These are phyloP conservation scores for Lutjanus erythropterus DNA, from an alignment of 2,113 vertebrate species.

Conservation along the genomic window DNA sequence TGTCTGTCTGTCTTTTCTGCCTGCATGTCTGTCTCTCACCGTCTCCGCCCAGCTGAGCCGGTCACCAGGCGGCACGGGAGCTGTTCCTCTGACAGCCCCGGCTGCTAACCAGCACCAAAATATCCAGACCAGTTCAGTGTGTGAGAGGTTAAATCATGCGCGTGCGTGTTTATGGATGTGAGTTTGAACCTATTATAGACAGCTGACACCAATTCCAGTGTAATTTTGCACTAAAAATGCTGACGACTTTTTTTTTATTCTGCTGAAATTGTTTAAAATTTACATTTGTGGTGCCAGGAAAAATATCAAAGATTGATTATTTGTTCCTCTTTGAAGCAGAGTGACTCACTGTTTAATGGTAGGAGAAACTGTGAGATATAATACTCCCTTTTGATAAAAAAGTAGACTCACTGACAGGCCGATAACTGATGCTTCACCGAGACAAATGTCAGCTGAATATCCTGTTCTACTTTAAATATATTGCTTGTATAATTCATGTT, in stretches of 20 bases:
- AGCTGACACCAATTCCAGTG: constrained; percentile 9
- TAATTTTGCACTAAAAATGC: constrained; percentile 6
- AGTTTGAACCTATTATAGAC: constrained; percentile 18
- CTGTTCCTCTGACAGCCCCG: constrained; percentile 45
- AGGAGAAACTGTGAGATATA: neutral
- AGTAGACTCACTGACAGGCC: neutral
- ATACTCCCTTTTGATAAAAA: neutral
- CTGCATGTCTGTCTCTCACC: constrained; percentile 28
- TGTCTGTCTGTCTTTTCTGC: constrained; percentile 28
- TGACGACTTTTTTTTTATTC: neutral
- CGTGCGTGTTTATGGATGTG: constrained; percentile 20
- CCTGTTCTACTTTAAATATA: neutral
- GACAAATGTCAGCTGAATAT: neutral
- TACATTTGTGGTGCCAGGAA: neutral
- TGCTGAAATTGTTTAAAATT: neutral
- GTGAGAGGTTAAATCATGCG: constrained; percentile 36
- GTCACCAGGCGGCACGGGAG: constrained; percentile 9
- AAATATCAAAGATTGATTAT: neutral
- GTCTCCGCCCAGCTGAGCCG: constrained; percentile 47
- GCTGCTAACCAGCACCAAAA: constrained; percentile 54
- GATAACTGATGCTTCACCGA: neutral
- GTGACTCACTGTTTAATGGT: neutral
- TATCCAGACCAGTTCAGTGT: constrained; percentile 18
- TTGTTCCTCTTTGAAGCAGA: neutral
- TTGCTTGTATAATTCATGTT: neutral